phyloP scores from a whole-genome alignment of 2,797 vertebrate genomes.

The Kryptolebias ocellatus region DNA sequence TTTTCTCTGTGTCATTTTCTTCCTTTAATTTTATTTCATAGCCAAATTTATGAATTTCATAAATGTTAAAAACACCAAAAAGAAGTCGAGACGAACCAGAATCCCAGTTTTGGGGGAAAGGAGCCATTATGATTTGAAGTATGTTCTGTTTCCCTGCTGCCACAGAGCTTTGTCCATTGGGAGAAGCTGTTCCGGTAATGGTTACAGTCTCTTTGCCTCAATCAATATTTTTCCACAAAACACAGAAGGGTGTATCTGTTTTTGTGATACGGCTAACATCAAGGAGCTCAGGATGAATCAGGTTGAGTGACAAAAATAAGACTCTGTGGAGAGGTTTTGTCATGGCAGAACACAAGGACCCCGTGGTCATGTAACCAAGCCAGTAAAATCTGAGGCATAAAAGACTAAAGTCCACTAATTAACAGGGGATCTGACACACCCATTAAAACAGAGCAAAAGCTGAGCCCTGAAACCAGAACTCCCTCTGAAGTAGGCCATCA shows the following conservation, averaged over 20 bases:
- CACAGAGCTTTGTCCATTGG: slow-evolving; percentile 50
- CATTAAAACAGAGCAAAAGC: slow-evolving; percentile 47
- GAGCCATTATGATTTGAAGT: slow-evolving; percentile 18
- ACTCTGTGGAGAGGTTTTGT: slow-evolving; percentile 27
- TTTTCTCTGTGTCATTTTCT: too few relatives aligned
- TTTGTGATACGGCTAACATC: slow-evolving; percentile 38
- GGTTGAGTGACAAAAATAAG: slow-evolving; percentile 48
- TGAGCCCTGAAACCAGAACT: slow-evolving; percentile 66
- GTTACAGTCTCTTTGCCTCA: slow-evolving; percentile 18
- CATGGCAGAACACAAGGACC: slow-evolving; percentile 49
- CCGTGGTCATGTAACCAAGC: slow-evolving; percentile 52
- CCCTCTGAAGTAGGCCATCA: slow-evolving; percentile 75
- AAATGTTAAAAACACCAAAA: too few relatives aligned
- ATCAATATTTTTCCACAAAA: slow-evolving; percentile 38
- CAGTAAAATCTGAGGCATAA: slow-evolving; percentile 56
- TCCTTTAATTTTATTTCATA: too few relatives aligned
- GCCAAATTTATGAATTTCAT: too few relatives aligned
- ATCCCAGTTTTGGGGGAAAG: slow-evolving; percentile 39
- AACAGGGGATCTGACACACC: slow-evolving; percentile 57
- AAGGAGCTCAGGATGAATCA: slow-evolving; percentile 25
- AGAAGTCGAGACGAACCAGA: slow-evolving; percentile 32
- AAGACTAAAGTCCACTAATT: slow-evolving; percentile 57
- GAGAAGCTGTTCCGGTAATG: slow-evolving; percentile 25
- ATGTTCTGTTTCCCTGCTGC: slow-evolving; percentile 36
- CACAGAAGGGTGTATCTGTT: slow-evolving; percentile 2